phyloP scores from a whole-genome alignment of 92 coral and sea anemone genomes.

The Siderastrea siderea region DNA sequence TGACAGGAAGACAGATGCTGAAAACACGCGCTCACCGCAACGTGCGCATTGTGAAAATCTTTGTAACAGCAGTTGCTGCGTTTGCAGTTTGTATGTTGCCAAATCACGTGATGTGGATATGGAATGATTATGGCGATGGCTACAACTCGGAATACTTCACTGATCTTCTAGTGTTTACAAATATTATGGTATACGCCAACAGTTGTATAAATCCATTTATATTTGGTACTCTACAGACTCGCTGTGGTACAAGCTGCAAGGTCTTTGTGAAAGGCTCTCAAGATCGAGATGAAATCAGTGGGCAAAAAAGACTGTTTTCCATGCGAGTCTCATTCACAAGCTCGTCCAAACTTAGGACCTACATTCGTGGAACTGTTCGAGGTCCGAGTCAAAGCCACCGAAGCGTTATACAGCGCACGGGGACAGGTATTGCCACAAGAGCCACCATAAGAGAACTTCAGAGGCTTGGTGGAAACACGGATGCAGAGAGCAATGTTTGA shows the following conservation, averaged over 20 bases:
- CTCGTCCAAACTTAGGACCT: constrained; percentile 46
- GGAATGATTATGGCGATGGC: constrained; percentile 85
- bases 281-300: constrained; percentile 7
- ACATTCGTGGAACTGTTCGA: constrained; percentile 32
- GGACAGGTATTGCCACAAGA: constrained; percentile 13
- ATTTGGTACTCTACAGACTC: constrained; percentile 87
- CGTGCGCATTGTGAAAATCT: constrained; percentile 85
- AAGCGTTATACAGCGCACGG: constrained; percentile 19
- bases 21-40: constrained; percentile 81
- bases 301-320: constrained; percentile 44
- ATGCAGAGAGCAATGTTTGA: constrained; percentile 33
- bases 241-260: constrained; percentile 54
- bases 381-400: constrained; percentile 15
- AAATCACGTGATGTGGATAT: constrained; percentile 92
- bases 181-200: constrained; percentile 84
- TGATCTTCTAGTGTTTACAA: constrained; percentile 82
- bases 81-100: constrained; percentile 95
- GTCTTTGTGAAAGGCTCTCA: constrained; percentile 35
- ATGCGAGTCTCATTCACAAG: constrained; percentile 75
- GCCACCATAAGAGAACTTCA: constrained; percentile 3
- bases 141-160: constrained; percentile 56
- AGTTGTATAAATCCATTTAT: constrained; percentile 95
- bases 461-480: neutral
- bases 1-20: constrained; percentile 59
- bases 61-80: constrained; percentile 84